A percentile compares a stretch with the other conserved stretches of the same genome.
Conservation (phyloP, 2,113 vertebrate genomes). For the Chloropsis cyanopogon region DNA sequence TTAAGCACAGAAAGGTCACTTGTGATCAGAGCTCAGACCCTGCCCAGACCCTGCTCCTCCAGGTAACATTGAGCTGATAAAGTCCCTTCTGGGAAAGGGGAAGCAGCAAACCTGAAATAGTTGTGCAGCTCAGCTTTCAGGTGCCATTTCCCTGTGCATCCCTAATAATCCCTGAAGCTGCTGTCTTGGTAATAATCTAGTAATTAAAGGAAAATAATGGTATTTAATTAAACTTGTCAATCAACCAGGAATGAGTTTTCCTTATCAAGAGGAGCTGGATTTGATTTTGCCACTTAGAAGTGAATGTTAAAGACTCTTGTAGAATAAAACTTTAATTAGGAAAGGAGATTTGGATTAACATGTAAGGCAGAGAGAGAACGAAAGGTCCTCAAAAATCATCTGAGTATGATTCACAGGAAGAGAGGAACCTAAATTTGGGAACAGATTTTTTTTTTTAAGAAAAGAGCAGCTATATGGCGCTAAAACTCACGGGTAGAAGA, state of each 20-base stretch:
- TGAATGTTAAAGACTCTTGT: not conserved
- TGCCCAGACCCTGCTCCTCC: not conserved
- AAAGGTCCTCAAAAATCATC: conserved; percentile 38
- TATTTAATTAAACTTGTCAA: conserved; percentile 66
- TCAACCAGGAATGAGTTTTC: conserved; percentile 44
- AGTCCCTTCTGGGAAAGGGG: not conserved
- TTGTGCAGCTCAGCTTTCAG: not conserved
- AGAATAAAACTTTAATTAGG: conserved; percentile 55
- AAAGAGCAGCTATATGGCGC: not conserved
- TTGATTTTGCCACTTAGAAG: conserved; percentile 39
- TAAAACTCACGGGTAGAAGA: not conserved
- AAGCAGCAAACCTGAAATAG: not conserved
- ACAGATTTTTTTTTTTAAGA: not conserved
- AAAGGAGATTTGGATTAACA: conserved; percentile 57
- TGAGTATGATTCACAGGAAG: conserved; percentile 27
- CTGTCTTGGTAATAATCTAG: conserved; percentile 48
- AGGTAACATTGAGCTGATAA: not conserved
- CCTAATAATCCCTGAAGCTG: not conserved
- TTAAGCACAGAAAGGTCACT: not conserved
- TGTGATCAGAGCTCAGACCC: not conserved
- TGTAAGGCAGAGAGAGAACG: not conserved
- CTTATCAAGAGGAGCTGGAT: conserved; percentile 45
- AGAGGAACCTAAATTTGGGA: conserved; percentile 49
- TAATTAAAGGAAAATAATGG: conserved; percentile 54
- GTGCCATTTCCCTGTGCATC: not conserved